Conservation (phyloP, 64 coral and sea anemone species). For the Trachythela sp. region DNA sequence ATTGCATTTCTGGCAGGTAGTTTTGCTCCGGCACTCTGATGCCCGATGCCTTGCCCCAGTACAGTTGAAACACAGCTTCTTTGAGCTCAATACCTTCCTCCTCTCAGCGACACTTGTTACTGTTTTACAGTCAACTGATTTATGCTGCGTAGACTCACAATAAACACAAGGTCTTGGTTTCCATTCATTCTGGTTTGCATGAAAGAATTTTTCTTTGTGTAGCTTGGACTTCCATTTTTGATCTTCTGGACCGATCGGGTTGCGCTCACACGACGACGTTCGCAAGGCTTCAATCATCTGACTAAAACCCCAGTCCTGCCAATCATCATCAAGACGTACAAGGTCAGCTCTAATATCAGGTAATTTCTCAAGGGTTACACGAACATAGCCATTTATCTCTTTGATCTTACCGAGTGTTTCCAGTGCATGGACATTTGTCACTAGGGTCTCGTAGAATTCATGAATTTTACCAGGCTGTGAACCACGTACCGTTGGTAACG, state of each 20-base stretch:
- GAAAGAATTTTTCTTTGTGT: not conserved
- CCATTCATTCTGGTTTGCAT: not conserved
- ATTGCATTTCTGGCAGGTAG: not conserved
- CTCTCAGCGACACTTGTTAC: not conserved
- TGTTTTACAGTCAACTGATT: not conserved
- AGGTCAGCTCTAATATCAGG: slow-evolving; percentile 24
- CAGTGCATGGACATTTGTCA: slow-evolving; percentile 1
- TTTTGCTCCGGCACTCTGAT: not conserved
- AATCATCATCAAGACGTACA: slow-evolving; percentile 26
- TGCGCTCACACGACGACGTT: slow-evolving; percentile 33
- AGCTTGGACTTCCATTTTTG: not conserved
- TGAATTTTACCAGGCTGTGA: slow-evolving; percentile 42
- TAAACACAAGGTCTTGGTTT: not conserved
- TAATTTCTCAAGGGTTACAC: slow-evolving; percentile 30
- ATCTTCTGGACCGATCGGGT: not conserved
- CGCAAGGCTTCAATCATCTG: slow-evolving; percentile 23
- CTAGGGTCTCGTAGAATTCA: slow-evolving; percentile 21
- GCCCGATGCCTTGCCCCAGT: not conserved
- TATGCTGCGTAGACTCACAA: not conserved
- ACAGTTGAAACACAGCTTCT: not conserved
- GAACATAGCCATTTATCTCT: slow-evolving; percentile 35
- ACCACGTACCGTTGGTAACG: slow-evolving; percentile 35
- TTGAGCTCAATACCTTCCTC: not conserved
- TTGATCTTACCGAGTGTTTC: slow-evolving; percentile 15
- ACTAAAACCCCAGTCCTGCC: slow-evolving; percentile 30